phyloP scores from a whole-genome alignment of 2,797 vertebrate species.

The Iguana delicatissima region DNA sequence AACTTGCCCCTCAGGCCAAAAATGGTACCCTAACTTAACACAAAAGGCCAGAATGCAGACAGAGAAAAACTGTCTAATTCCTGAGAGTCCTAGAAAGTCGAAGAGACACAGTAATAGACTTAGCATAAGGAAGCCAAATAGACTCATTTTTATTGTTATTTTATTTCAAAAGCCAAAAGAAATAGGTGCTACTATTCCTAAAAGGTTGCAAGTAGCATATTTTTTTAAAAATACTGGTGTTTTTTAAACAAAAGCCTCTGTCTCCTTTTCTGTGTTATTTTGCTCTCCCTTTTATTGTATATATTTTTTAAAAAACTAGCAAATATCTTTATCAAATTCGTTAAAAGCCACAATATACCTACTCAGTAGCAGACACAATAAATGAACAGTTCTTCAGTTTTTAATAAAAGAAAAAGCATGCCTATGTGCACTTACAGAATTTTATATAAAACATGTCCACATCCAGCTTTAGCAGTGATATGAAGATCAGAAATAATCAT shows the following conservation, averaged over 20 bases:
- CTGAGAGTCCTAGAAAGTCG: background rate
- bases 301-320: background rate
- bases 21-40: background rate
- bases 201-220: background rate
- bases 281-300: conserved; percentile 2
- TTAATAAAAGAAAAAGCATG: background rate
- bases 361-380: background rate
- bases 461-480: background rate
- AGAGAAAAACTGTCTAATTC: background rate
- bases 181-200: background rate
- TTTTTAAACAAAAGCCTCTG: background rate
- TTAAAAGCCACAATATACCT: conserved; percentile 34
- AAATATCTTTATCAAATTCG: background rate
- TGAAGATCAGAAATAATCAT: background rate
- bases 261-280: background rate
- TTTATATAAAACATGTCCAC: background rate
- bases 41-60: background rate
- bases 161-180: background rate
- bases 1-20: too few relatives aligned
- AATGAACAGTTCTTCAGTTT: background rate
- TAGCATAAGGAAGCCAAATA: background rate
- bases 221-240: background rate
- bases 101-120: background rate
- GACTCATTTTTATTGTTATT: background rate
- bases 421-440: background rate